These are phyloP conservation scores for Scomber japonicus DNA, from an alignment of 2,113 vertebrate species.

Conservation along the genomic window DNA sequence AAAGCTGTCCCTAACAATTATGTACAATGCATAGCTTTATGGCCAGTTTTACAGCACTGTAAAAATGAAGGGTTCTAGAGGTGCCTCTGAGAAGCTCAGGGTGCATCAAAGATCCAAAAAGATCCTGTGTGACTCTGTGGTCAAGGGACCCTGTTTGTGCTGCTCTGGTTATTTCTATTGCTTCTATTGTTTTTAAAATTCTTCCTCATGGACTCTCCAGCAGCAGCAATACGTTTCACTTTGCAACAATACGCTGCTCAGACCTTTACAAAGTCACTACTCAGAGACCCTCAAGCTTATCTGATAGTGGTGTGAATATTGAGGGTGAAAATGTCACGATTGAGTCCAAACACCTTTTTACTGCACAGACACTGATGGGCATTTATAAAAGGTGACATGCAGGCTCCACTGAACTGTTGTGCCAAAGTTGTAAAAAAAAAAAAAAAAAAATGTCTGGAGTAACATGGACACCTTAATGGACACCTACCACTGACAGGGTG, in stretches of 20 bases:
- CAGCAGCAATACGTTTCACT: neutral
- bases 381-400: conserved; percentile 45
- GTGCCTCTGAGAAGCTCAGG: conserved; percentile 58
- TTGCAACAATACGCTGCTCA: neutral
- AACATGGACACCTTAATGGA: neutral
- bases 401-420: conserved; percentile 5
- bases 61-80: conserved; percentile 72
- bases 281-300: neutral
- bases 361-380: conserved; percentile 12
- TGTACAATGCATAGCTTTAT: conserved; percentile 76
- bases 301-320: conserved; percentile 18
- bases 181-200: neutral
- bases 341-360: conserved; percentile 45
- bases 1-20: conserved; percentile 73
- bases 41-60: conserved; percentile 79
- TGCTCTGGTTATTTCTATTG: conserved; percentile 30
- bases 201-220: conserved; percentile 13
- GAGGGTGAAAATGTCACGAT: conserved; percentile 5
- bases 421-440: conserved; percentile 25
- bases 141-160: conserved; percentile 18
- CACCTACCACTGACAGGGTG: neutral
- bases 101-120: conserved; percentile 62
- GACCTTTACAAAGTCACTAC: conserved; percentile 4
- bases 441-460: conserved; percentile 16
- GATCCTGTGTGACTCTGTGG: conserved; percentile 34